These are phyloP conservation scores for Caenorhabditis imperialis DNA, from an alignment of 2,888 invertebrate species.

Conservation along the genomic window DNA sequence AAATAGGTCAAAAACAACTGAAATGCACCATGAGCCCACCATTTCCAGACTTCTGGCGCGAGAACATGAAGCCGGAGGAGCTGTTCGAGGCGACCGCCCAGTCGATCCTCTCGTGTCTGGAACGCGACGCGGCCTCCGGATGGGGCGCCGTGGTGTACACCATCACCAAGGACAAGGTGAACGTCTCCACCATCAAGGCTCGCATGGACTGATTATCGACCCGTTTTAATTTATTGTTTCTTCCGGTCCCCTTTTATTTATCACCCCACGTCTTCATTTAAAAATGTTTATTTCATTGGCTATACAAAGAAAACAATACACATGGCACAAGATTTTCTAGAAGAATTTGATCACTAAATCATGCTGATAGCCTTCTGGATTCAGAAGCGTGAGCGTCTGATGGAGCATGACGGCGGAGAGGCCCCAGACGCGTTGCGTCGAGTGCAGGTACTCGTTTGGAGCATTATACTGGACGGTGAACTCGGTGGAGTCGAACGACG, in stretches of 20 bases:
- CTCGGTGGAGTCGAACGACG: conserved; percentile 54
- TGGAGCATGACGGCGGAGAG: conserved; percentile 67
- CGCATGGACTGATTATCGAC: conserved; percentile 73
- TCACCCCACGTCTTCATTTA: conserved; percentile 23
- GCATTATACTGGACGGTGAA: conserved; percentile 49
- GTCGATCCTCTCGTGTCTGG: conserved; percentile 92
- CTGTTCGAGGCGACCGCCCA: conserved; percentile 96
- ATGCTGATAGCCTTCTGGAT: conserved; percentile 51
- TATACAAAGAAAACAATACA: neutral
- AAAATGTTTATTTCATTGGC: neutral
- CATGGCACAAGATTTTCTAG: conserved; percentile 16
- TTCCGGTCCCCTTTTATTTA: conserved; percentile 26
- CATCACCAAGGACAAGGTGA: conserved; percentile 77
- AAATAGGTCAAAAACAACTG: no score
- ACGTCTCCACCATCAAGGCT: conserved; percentile 73
- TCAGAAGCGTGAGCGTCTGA: conserved; percentile 58
- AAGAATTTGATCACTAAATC: conserved; percentile 47
- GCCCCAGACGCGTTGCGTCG: conserved; percentile 66
- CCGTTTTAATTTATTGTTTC: neutral
- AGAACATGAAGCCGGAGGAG: conserved; percentile 85
- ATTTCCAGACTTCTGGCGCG: conserved; percentile 75
- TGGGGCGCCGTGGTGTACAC: conserved; percentile 95
- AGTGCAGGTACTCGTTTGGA: conserved; percentile 44
- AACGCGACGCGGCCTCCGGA: conserved; percentile 96
- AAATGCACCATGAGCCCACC: no score